Evolutionary conservation across 2,113 vertebrate genomes (phyloP), one percentile per base, ranked within the genome.

Genomic region (Microtus richardsoni): DNA sequence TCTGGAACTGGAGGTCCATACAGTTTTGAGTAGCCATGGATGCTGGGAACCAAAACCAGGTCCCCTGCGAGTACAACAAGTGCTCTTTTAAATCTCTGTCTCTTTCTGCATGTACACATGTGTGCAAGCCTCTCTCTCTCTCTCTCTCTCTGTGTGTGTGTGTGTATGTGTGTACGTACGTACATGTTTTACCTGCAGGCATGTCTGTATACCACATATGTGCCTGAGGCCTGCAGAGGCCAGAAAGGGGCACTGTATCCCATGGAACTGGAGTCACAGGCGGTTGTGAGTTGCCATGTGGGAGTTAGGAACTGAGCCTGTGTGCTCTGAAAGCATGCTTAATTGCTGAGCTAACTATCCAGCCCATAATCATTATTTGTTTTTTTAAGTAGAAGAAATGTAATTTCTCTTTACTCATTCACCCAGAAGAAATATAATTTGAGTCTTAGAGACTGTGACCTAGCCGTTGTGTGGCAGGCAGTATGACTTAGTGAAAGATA

Each of bases 371-470:
- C 41, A 62, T 82, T 85, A 66, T 83, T 78, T 75, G 28, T 68
- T 44, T 74, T 94, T 91, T 89, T 24, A 88, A 95, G 30, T 41
- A 68, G 79, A 90, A 7, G 26, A 91, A 44, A 93, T 30, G 3
- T 30, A 44, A 47, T 85, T 85, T 85, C 14, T 66, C 94, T 83
- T 89, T 70, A 86, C 54, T 30, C 73, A 52, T 94, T 91, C 85
- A 82, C 68, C 22, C 54, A 91, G n/a, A 94, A 91, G 39, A 95
- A 94, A 94, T 3, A 89, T 2, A 94, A 82, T 3, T 3, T 91
- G 47, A 13, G 68, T 77, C 8, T 92, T 80, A 36, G 30, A 13
- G 44, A 92, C 58, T 92, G 41, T 19, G 30, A n/a, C 39, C 8
- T 36, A 92, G 52, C 1, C 66, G 91, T 96, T 74, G 60, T 71